Percentiles rank a stretch among this genome's conserved stretches.
These are phyloP conservation scores for Sarcophilus harrisii DNA, from an alignment of 2,797 vertebrate genomes.

Conservation along the genomic window DNA sequence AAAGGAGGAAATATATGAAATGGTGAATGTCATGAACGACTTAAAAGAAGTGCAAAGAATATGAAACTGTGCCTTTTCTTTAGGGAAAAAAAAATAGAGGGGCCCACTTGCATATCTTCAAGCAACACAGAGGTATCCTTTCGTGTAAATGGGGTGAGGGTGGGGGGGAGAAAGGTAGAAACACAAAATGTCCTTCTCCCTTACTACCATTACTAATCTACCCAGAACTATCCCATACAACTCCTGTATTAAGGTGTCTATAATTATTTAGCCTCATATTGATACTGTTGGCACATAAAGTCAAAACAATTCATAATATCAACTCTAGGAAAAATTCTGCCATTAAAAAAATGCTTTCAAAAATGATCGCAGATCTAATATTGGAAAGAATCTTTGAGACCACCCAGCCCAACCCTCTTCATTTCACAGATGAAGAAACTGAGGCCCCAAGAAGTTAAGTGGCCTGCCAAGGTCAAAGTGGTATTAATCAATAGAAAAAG, in stretches of 20 bases:
- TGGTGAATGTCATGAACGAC: conserved; percentile 16
- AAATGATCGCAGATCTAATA: background rate
- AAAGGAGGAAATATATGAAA: conserved; percentile 38
- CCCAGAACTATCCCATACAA: background rate
- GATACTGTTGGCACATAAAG: background rate
- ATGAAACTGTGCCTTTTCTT: background rate
- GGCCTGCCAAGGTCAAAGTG: background rate
- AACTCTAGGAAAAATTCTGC: background rate
- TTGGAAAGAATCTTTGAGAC: background rate
- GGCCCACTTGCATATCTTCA: conserved; percentile 21
- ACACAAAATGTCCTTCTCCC: background rate
- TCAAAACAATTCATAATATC: background rate
- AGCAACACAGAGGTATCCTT: background rate
- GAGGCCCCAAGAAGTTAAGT: background rate
- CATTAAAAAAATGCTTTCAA: background rate
- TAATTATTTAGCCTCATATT: background rate
- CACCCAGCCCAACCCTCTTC: background rate
- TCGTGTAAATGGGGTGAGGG: background rate
- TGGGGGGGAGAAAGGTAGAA: background rate
- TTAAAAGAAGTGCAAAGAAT: conserved; percentile 40
- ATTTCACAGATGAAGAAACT: background rate
- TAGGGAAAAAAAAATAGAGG: fast-evolving
- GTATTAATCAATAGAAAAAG: background rate
- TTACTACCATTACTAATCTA: conserved; percentile 41
- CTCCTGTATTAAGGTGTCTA: background rate